These are phyloP conservation scores for Drosophila emarginata DNA, from an alignment of 2,888 invertebrate genomes.

Conservation along the genomic window DNA sequence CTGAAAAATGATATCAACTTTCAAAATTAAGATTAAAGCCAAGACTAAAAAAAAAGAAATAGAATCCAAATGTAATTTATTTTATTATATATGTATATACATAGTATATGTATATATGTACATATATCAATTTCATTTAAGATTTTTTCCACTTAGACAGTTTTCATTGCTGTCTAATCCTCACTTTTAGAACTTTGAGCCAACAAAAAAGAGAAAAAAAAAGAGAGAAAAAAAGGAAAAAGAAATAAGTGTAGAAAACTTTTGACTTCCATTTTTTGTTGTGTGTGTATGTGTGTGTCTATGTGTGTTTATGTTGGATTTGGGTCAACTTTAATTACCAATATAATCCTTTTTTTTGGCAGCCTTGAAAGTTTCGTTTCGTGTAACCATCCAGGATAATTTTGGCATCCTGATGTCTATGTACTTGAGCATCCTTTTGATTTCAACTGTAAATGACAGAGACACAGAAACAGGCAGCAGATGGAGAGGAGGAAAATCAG, in stretches of 20 bases:
- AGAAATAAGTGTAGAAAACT: neutral
- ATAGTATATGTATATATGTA: too few relatives aligned
- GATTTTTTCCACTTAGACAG: neutral
- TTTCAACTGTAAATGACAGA: constrained; percentile 1
- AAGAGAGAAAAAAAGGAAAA: neutral
- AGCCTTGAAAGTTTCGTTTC: constrained; percentile 42
- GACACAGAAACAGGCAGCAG: constrained; percentile 12
- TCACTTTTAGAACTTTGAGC: neutral
- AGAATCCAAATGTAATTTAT: neutral
- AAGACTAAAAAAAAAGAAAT: neutral
- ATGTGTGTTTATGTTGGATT: neutral
- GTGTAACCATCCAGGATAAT: constrained; percentile 26
- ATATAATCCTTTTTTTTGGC: constrained; percentile 35
- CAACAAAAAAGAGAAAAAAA: neutral
- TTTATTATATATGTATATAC: neutral
- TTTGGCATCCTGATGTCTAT: constrained; percentile 1
- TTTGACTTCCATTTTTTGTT: neutral
- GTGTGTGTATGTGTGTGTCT: neutral
- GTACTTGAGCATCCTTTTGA: neutral
- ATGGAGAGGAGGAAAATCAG: neutral
- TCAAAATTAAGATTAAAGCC: neutral
- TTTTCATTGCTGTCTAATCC: neutral
- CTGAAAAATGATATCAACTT: constrained; percentile 1
- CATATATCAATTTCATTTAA: neutral
- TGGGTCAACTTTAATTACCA: constrained; percentile 40